Percentiles rank a stretch among this genome's conserved stretches.
These are phyloP conservation scores for Spinus olivaceus DNA, from an alignment of 2,797 vertebrate genomes.

Conservation along the genomic window DNA sequence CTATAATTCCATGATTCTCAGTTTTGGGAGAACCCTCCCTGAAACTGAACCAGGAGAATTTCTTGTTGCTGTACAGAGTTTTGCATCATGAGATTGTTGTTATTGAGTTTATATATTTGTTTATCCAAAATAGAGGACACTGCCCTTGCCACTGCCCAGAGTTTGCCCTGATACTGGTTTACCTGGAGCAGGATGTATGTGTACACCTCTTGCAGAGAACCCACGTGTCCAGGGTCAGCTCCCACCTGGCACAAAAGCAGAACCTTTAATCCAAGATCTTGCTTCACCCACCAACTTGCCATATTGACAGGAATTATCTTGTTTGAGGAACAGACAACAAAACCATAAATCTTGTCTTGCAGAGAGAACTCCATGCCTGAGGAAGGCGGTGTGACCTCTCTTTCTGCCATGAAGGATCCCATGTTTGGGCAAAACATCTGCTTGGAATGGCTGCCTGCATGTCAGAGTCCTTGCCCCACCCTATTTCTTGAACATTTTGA, in stretches of 20 bases:
- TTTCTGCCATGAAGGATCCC: not conserved
- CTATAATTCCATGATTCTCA: not conserved
- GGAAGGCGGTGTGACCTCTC: not conserved
- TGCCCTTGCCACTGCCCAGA: not conserved
- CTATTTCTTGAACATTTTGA: not conserved
- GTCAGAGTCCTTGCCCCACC: not conserved
- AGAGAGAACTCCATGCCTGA: not conserved
- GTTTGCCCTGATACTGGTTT: not conserved
- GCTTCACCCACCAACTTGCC: not conserved
- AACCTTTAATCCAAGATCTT: not conserved
- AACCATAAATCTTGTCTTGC: conserved; percentile 19
- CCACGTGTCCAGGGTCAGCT: not conserved
- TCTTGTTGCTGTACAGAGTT: not conserved
- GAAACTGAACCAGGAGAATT: not conserved
- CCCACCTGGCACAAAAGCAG: not conserved
- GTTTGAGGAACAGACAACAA: not conserved
- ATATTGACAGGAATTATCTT: not conserved
- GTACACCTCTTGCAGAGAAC: not conserved
- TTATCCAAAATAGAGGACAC: not conserved
- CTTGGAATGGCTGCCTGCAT: not conserved
- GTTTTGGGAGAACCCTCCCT: not conserved
- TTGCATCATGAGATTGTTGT: not conserved
- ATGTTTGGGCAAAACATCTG: conserved; percentile 30
- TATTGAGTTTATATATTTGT: not conserved
- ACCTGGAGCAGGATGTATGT: not conserved